Evolutionary conservation across 2,113 vertebrate species (phyloP), one percentile per base, ranked within the genome.

Genomic region (Conger conger): DNA sequence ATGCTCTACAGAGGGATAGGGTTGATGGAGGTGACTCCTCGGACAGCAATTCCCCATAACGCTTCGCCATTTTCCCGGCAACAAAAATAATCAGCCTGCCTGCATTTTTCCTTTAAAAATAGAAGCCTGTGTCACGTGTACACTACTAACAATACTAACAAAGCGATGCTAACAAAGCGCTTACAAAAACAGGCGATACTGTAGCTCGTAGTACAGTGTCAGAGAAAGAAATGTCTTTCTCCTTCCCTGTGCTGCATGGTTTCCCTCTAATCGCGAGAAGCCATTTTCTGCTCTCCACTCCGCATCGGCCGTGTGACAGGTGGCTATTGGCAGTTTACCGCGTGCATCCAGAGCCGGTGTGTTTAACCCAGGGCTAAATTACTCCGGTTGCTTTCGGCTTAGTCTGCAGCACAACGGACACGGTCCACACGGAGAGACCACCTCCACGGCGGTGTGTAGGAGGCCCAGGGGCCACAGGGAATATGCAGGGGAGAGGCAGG

Each of bases 331-430:
- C 76, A 60, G 86, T 83, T 73, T 86, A 57, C 60, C 35, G 33
- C 57, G 53, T 79, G 82, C 68, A 40, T 79, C 82, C 20, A 86
- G 57, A 30, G 38, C 54, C 82, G 53, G 38, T 80, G 78, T 57
- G 40, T 53, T 83, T 86, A 83, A 81, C 78, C 38, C 60, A 30
- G 80, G 78, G 80, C 86, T 83, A 80, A 83, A 80, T 86, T 80
- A 86, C 82, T 17, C 17, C 40, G 78, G 86, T 50, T 79, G 79
- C 80, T 83, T 83, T 84, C 37, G 7, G 82, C 57, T 86, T 37
- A 83, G 76, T 63, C 77, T 83, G 77, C 82, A n/a, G 82, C 45
- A 27, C 63, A 53, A 50, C 78, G 27, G 78, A 83, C 76, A 83
- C 36, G 73, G 68, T 15, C 33, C n/a, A 27, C 73, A 63, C 35